A percentile compares a stretch with the other conserved stretches of the same genome.
phyloP scores from a whole-genome alignment of 2,113 vertebrate genomes.

The Cichladusa arquata region DNA sequence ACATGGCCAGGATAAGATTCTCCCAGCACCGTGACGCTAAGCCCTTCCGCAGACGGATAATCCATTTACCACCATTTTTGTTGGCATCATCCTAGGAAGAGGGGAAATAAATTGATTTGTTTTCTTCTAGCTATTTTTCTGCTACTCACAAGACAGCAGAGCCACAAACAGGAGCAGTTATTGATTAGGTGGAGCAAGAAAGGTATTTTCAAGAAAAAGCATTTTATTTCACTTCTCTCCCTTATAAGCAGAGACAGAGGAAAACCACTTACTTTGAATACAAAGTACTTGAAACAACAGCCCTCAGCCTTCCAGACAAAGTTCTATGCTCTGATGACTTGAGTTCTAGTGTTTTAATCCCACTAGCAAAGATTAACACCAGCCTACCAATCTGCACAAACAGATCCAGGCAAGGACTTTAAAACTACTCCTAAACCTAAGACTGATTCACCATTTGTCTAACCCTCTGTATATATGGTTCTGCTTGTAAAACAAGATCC shows the following conservation, averaged over 20 bases:
- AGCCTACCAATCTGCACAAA: not conserved
- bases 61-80: conserved; percentile 87
- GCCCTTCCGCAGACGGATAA: conserved; percentile 83
- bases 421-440: not conserved
- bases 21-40: conserved; percentile 84
- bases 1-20: conserved; percentile 83
- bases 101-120: conserved; percentile 12
- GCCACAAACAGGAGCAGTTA: not conserved
- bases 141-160: not conserved
- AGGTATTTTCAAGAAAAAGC: not conserved
- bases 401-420: not conserved
- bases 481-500: not conserved
- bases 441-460: not conserved
- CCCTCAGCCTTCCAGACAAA: not conserved
- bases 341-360: not conserved
- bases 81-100: conserved; percentile 82
- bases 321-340: not conserved
- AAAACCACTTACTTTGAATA: not conserved
- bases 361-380: not conserved
- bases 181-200: conserved; percentile 16
- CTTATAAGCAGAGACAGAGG: not conserved
- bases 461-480: not conserved
- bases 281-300: not conserved
- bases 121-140: conserved; percentile 24
- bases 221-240: not conserved